Base-by-base conservation (phyloP, 1,140 invertebrate genomes). In the Kradibia gibbosae region DNA sequence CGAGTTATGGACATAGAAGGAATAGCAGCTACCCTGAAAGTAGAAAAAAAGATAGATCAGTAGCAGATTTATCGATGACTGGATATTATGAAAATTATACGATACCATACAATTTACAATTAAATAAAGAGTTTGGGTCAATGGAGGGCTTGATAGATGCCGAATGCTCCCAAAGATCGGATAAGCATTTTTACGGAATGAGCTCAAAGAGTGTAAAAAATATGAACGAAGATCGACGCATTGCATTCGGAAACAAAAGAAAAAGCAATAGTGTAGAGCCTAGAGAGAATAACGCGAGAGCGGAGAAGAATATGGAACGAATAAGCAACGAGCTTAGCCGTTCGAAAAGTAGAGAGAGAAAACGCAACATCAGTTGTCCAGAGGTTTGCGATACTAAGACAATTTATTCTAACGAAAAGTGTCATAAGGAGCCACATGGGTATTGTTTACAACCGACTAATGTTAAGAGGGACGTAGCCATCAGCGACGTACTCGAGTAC, bases 401-500 rank as follows among this genome's bases (percentile, higher is more conserved):
- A 42, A 11, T 53, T 25, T 22, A 73, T 1, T 15, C 70, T 39
- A 60, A 83, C 0, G 57, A 72, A 31, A 13, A 60, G 20, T 67
- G 83, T 0, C 83, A 82, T 15, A 82, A 83, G n/a, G n/a, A 82
- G 84, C 25, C 60, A 62, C 22, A 60, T 8, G 73, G 83, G 3
- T 65, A 80, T 2, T 83, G 83, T 73, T 83, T 74, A 11, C 85
- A 83, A 28, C 85, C 84, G 17, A 86, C 86, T 85, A 86, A 73
- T 85, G 85, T 87, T 86, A 91, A 91, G 83, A 88, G 90, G 86
- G 91, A 91, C 85, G 91, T 91, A 74, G 91, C 90, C 34, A 91
- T 91, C 83, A 91, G 91, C 84, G 91, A 91, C 81, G 91, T 89
- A 73, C 89, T 91, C 80, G 90, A 91, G 87, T 91, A 91, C 84